Base-by-base conservation (phyloP, 2,797 vertebrate genomes). In the Octomys mimax region DNA sequence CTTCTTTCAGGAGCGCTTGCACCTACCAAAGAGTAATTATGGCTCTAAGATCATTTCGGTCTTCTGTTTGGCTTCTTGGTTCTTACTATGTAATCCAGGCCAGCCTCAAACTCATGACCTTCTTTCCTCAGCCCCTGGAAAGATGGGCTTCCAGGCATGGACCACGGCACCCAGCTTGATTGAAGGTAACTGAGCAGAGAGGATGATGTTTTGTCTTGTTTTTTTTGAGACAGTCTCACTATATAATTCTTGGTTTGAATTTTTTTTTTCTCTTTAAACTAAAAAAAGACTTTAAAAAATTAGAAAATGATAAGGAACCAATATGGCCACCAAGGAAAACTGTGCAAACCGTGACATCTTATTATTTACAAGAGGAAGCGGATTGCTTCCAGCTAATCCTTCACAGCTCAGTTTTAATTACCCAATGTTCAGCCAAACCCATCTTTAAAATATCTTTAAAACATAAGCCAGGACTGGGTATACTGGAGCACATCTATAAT, bases 401-500 rank as follows among this genome's bases (percentile, higher is more conserved):
- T 89, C 80, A 87, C 86, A 87, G 36, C 33, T 7, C 5, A 62
- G 8, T 82, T 91, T 91, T 86, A 89, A 42, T 31, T 71, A n/a
- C 42, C 18, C 42, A 71, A 42, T 3, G 21, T 86, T 95, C 22
- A 71, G 11, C 66, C 64, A 68, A 62, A 49, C 26, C 18, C 14
- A 80, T 59, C 18, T 89, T 89, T 68, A 93, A 21, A 18, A 80
- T 61, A 14, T 6, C 54, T 88, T 85, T 75, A 62, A 95, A 87
- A 21, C 81, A 70, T 75, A 31, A 82, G 42, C 31, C 77, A 52
- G 10, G 11, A 52, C 49, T 2, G 1, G 49, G 19, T 57, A 2
- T n/a, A 19, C 18, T n/a, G 49, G 49, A 19, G 21, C 28, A 54
- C 1, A 4, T 54, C 36, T 92, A 0, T 59, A 68, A 79, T n/a